A percentile compares a stretch with the other conserved stretches of the same genome.
These are phyloP conservation scores for Epicampocera succincta DNA, from an alignment of 2,888 invertebrate genomes.

Conservation along the genomic window DNA sequence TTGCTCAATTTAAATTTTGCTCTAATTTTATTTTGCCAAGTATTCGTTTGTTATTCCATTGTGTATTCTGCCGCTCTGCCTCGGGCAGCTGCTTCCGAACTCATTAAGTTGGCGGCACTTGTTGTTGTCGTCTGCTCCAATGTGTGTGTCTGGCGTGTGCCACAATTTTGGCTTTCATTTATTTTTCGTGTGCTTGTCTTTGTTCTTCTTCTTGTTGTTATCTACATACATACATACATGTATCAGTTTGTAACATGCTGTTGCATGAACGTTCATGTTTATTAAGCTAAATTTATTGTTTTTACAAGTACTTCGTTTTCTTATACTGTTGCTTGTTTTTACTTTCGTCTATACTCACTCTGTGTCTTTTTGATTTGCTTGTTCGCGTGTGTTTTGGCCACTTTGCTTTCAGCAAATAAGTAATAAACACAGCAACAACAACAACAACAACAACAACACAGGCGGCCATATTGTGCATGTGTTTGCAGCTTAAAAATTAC, in stretches of 20 bases:
- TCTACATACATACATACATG: too few relatives aligned
- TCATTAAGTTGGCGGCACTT: slow-evolving; percentile 58
- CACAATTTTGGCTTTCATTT: slow-evolving; percentile 9
- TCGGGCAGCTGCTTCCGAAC: background rate
- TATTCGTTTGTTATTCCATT: slow-evolving; percentile 22
- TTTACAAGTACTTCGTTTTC: background rate
- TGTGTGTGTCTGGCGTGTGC: slow-evolving; percentile 57
- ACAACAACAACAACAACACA: slow-evolving; percentile 23
- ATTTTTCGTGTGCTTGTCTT: slow-evolving; percentile 8
- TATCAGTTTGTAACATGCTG: slow-evolving; percentile 39
- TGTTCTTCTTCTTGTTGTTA: background rate
- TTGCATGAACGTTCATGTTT: slow-evolving; percentile 20
- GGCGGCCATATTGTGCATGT: slow-evolving; percentile 30
- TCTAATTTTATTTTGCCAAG: slow-evolving; percentile 43
- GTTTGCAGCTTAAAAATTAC: slow-evolving; percentile 7
- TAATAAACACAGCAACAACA: slow-evolving; percentile 11
- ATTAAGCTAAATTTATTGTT: slow-evolving; percentile 10
- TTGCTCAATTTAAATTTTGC: slow-evolving; percentile 33
- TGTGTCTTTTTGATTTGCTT: background rate
- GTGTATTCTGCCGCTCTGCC: background rate
- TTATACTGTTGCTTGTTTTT: background rate
- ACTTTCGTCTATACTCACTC: background rate
- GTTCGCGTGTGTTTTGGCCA: slow-evolving; percentile 9
- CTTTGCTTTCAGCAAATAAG: slow-evolving; percentile 28
- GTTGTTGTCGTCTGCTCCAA: slow-evolving; percentile 48